A percentile compares a stretch with the other conserved stretches of the same genome.
Conservation (phyloP, 2,888 invertebrate genomes). For the Xestia xanthographa region DNA sequence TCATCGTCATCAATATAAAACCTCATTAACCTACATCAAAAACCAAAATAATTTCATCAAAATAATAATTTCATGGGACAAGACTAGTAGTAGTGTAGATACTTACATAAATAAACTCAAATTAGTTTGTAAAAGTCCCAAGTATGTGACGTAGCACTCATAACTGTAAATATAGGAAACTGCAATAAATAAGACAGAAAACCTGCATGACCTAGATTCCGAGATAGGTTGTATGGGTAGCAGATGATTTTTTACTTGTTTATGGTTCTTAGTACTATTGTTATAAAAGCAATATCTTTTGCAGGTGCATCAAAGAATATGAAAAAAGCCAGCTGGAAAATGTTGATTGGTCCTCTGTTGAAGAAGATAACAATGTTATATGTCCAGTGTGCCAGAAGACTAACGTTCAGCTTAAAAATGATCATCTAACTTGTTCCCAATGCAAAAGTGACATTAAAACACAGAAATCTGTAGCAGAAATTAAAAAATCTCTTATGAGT, state of each 20-base stretch:
- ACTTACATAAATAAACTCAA: background rate
- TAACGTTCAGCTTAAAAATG: conserved; percentile 74
- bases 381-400: conserved; percentile 89
- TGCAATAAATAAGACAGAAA: background rate
- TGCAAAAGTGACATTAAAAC: conserved; percentile 82
- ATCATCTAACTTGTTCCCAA: conserved; percentile 74
- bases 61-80: background rate
- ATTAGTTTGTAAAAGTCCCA: background rate
- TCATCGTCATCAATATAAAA: background rate
- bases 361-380: conserved; percentile 83
- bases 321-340: conserved; percentile 82
- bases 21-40: background rate
- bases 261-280: background rate
- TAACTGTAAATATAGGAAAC: background rate
- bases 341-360: conserved; percentile 83
- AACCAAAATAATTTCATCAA: background rate
- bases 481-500: conserved; percentile 75
- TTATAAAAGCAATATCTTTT: conserved; percentile 47
- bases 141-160: background rate
- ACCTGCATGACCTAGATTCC: background rate
- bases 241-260: background rate
- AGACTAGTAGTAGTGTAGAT: background rate
- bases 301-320: conserved; percentile 85
- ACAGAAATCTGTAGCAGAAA: conserved; percentile 73
- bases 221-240: background rate